Base-by-base conservation (phyloP, 2,797 vertebrate genomes). In the Coilia nasus region DNA sequence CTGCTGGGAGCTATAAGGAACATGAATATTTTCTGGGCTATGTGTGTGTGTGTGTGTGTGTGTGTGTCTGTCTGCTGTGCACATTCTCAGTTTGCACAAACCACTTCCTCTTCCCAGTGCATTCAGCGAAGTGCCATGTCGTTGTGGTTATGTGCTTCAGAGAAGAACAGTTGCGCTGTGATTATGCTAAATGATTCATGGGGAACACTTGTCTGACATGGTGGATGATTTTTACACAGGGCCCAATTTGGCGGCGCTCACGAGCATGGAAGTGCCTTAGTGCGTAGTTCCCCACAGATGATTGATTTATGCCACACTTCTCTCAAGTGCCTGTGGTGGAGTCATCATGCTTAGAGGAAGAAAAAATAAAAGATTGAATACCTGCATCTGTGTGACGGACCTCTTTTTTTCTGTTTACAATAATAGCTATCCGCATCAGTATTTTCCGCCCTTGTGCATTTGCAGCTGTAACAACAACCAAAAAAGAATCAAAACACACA, bases 1-100 rank as follows among this genome's bases (percentile, higher is more conserved):
- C 88, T 87, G 88, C 87, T 89, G 89, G 89, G 83, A 87, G 87
- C 92, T 93, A 92, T 93, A 92, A 92, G 90, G 83, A 88, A 89
- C 90, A 88, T 89, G 90, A 91, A 94, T 92, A 94, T 92, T 90
- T 90, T 87, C 84, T 85, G 44, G 3, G 44, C 83, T 84, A 15
- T 46, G n/a, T 64, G n/a, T 64, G 6, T 60, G 57, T n/a, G 75
- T 56, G 25, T 41, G 78, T 44, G 21, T 35, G 25, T 31, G 1
- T 81, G 11, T 17, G 67, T n/a, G 28, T 54, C 2, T 54, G 2
- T 54, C 2, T 75, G 67, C 67, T 41, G 67, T 44, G 6, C 17
- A 78, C 6, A 41, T 78, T 41, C 31, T 41, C 35, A 41, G 19
- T 78, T 17, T 44, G 71, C 71, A 44, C 71, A 78, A 78, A 44